Conservation (phyloP, 2,888 invertebrate species). For the Isotomurus palustris region DNA sequence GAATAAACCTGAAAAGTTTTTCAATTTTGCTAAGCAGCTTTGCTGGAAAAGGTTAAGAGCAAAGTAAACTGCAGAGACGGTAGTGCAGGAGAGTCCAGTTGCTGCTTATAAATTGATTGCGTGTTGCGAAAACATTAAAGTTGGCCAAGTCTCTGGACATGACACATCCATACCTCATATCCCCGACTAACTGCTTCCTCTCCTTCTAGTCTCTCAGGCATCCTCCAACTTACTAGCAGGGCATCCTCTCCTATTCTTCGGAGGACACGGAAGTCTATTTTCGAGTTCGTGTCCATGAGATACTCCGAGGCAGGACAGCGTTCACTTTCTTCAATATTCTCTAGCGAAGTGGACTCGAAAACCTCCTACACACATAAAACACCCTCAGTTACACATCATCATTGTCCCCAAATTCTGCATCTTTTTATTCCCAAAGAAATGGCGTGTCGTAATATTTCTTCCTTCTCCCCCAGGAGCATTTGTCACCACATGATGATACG, state of each 20-base stretch:
- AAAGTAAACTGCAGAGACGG: background rate
- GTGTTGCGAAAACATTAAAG: slow-evolving; percentile 9
- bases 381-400: no score
- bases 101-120: slow-evolving; percentile 7
- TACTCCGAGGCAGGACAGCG: background rate
- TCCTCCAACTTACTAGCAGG: slow-evolving; percentile 46
- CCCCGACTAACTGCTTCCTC: slow-evolving; percentile 3
- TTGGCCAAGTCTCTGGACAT: background rate
- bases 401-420: no score
- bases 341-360: background rate
- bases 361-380: slow-evolving; percentile 3
- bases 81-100: background rate
- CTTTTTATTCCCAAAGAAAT: no score
- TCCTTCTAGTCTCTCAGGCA: slow-evolving; percentile 20
- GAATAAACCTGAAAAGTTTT: slow-evolving; percentile 10
- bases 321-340: slow-evolving; percentile 12
- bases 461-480: no score
- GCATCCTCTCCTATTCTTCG: slow-evolving; percentile 46
- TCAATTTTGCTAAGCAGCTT: slow-evolving; percentile 7
- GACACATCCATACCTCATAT: slow-evolving; percentile 39
- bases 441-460: no score
- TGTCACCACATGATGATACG: no score
- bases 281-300: background rate
- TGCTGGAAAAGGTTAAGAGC: background rate
- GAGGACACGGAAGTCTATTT: slow-evolving; percentile 44